Conservation (phyloP, 1,140 invertebrate species). For the Eumaeus atala region DNA sequence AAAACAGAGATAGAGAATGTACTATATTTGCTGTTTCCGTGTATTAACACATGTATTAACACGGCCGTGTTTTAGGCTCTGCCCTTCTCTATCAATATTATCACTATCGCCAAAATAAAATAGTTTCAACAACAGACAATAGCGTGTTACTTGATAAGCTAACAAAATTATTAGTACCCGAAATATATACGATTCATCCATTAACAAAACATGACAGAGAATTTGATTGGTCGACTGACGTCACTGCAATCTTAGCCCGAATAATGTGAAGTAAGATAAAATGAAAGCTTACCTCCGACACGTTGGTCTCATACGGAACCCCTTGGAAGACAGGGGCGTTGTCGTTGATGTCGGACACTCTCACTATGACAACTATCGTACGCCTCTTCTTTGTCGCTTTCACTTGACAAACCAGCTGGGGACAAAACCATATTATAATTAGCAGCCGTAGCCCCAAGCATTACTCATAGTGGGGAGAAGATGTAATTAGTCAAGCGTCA, state of each 20-base stretch:
- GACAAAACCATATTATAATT: constrained; percentile 21
- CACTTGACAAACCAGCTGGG: constrained; percentile 85
- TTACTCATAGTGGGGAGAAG: constrained; percentile 12
- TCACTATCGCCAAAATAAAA: no score
- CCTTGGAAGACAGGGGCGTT: constrained; percentile 88
- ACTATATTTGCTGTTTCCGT: not conserved
- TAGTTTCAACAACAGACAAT: no score
- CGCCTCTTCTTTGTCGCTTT: constrained; percentile 83
- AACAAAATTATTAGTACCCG: no score
- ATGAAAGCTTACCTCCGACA: constrained; percentile 86
- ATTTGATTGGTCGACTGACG: not conserved
- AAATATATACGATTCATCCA: no score
- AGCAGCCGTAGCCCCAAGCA: constrained; percentile 24
- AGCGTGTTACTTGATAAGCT: no score
- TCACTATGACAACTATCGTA: constrained; percentile 90
- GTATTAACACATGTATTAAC: no score
- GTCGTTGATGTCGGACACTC: constrained; percentile 93
- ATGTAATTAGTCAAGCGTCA: not conserved
- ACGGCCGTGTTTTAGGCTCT: no score
- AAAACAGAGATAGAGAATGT: not conserved
- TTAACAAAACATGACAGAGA: no score
- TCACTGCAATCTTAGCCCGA: no score
- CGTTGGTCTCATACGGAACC: constrained; percentile 86
- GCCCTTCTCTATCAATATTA: no score
- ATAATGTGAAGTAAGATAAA: not conserved